A percentile compares a stretch with the other conserved stretches of the same genome.
Evolutionary conservation across 2,888 invertebrate genomes (phyloP).

Genomic region (Nymphalis urticae): DNA sequence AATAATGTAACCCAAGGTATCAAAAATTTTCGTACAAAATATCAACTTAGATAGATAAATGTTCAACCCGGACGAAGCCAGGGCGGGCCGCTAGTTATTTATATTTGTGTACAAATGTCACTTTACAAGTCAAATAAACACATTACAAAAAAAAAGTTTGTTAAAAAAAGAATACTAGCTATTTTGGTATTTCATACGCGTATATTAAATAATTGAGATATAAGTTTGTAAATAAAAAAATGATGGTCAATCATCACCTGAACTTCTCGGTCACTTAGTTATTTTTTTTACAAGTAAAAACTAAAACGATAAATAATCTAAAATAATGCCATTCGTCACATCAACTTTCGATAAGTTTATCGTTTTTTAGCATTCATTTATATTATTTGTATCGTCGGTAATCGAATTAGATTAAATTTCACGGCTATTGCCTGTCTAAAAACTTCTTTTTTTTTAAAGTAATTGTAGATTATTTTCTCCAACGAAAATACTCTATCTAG

Average conservation of each 20-base stretch:
- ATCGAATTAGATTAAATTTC: conserved; percentile 31
- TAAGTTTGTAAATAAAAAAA: too few species aligned
- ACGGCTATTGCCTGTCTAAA: conserved; percentile 25
- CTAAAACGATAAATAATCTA: neutral
- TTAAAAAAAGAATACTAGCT: too few species aligned
- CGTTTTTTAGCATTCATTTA: conserved; percentile 17
- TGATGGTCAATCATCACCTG: neutral
- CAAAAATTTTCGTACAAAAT: too few species aligned
- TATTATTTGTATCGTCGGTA: conserved; percentile 12
- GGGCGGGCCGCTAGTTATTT: too few species aligned
- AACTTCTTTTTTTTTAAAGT: conserved; percentile 12
- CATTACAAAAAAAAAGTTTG: too few species aligned
- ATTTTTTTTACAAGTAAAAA: conserved; percentile 6
- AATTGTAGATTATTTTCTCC: conserved; percentile 18
- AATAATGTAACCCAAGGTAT: too few species aligned
- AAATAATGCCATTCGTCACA: neutral
- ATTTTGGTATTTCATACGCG: too few species aligned
- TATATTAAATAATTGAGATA: too few species aligned
- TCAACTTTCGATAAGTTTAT: conserved; percentile 15
- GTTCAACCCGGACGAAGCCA: too few species aligned
- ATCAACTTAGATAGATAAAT: too few species aligned
- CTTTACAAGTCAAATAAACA: too few species aligned
- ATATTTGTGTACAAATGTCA: too few species aligned
- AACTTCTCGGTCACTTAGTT: neutral
- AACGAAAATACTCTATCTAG: conserved; percentile 25